These are phyloP conservation scores for Larimichthys crocea DNA, from an alignment of 2,113 vertebrate species.

Conservation along the genomic window DNA sequence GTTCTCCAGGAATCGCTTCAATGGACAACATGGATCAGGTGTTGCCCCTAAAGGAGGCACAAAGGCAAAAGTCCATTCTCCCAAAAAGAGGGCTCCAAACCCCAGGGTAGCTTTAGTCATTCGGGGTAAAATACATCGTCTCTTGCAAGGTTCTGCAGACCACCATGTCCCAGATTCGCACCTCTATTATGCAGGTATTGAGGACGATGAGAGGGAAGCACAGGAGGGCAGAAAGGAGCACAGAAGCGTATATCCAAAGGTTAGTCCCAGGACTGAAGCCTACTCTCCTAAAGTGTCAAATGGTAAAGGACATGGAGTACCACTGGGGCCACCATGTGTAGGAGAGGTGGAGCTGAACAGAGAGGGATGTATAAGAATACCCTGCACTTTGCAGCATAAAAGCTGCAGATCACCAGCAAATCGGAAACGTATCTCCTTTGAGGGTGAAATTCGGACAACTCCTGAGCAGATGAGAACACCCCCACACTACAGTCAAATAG, in stretches of 20 bases:
- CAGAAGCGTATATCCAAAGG: constrained; percentile 50
- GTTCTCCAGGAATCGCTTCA: constrained; percentile 89
- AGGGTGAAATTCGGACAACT: constrained; percentile 48
- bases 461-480: constrained; percentile 42
- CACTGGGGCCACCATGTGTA: constrained; percentile 71
- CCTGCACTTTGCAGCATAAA: constrained; percentile 83
- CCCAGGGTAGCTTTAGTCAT: constrained; percentile 83
- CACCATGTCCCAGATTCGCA: constrained; percentile 80
- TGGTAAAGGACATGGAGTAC: constrained; percentile 61
- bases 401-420: constrained; percentile 56
- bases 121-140: constrained; percentile 90
- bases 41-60: constrained; percentile 80
- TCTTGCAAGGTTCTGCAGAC: constrained; percentile 88
- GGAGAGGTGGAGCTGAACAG: constrained; percentile 86
- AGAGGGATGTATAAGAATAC: constrained; percentile 85
- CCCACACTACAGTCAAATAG: constrained; percentile 13
- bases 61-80: constrained; percentile 80
- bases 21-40: constrained; percentile 85
- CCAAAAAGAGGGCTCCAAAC: constrained; percentile 86
- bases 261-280: constrained; percentile 49
- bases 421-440: constrained; percentile 67
- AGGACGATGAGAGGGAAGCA: constrained; percentile 72
- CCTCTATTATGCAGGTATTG: constrained; percentile 84
- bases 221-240: constrained; percentile 58
- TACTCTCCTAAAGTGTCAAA: constrained; percentile 68